Percentiles rank a stretch among this genome's conserved stretches.
phyloP scores from a whole-genome alignment of 2,797 vertebrate species.

The Taeniopygia guttata region DNA sequence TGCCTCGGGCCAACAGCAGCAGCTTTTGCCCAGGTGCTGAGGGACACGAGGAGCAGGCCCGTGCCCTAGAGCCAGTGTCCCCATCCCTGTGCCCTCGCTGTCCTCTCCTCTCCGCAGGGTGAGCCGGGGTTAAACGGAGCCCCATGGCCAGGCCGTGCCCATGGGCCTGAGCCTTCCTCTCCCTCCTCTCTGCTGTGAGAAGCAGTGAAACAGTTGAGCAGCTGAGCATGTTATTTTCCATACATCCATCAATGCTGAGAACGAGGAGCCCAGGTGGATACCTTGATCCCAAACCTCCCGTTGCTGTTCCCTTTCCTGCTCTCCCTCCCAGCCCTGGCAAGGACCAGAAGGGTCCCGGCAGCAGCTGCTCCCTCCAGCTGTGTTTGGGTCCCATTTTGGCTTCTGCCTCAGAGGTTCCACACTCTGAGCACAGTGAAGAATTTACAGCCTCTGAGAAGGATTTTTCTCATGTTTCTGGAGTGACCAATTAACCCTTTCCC shows the following conservation, averaged over 20 bases:
- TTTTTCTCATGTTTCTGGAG: neutral
- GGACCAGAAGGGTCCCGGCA: rapidly evolving
- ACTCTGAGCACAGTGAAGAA: neutral
- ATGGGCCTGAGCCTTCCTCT: rapidly evolving
- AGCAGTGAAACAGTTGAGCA: neutral
- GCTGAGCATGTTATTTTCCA: rapidly evolving
- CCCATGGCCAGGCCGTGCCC: rapidly evolving
- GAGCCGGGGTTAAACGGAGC: rapidly evolving
- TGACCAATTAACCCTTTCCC: neutral
- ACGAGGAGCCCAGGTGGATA: neutral
- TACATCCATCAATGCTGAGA: neutral
- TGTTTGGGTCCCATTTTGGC: neutral
- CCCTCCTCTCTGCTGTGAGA: rapidly evolving
- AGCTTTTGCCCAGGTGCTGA: rapidly evolving
- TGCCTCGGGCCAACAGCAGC: rapidly evolving
- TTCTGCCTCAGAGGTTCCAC: neutral
- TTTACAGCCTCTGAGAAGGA: neutral
- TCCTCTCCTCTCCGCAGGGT: neutral
- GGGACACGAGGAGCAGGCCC: rapidly evolving
- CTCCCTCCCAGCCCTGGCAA: rapidly evolving
- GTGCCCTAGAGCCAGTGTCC: neutral
- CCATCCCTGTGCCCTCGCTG: neutral
- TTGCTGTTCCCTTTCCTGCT: neutral
- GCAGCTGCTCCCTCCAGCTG: rapidly evolving
- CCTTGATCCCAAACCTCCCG: neutral